phyloP scores from a whole-genome alignment of 2,888 invertebrate species.

The Calliphora vomitoria region DNA sequence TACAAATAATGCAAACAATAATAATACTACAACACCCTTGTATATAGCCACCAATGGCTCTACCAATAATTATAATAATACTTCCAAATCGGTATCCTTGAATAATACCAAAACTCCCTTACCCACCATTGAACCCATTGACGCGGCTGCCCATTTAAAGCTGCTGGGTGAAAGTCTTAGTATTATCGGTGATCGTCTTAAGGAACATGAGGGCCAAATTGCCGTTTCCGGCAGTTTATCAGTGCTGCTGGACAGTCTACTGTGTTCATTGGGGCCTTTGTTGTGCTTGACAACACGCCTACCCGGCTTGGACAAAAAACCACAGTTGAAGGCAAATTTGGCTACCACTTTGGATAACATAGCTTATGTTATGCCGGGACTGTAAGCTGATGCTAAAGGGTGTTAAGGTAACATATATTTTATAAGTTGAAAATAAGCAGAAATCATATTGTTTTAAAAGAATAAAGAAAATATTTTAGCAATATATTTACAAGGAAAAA shows the following conservation, averaged over 20 bases:
- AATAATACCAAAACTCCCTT: conserved; percentile 60
- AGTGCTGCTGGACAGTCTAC: conserved; percentile 94
- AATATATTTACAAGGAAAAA: not conserved
- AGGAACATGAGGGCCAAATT: conserved; percentile 97
- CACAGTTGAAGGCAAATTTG: conserved; percentile 86
- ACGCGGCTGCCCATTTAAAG: conserved; percentile 96
- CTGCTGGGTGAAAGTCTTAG: conserved; percentile 96
- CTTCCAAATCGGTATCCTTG: conserved; percentile 18
- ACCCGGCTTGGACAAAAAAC: conserved; percentile 89
- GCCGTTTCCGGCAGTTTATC: conserved; percentile 97
- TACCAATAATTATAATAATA: conserved; percentile 27
- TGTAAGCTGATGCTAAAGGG: conserved; percentile 83
- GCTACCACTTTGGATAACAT: conserved; percentile 94
- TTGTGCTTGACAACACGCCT: conserved; percentile 93
- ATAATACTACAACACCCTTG: conserved; percentile 18
- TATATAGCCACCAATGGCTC: conserved; percentile 63
- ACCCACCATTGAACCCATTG: conserved; percentile 92
- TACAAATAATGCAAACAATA: conserved; percentile 17
- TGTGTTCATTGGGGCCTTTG: conserved; percentile 96
- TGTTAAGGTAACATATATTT: conserved; percentile 22
- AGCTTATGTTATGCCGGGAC: conserved; percentile 96
- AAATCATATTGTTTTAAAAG: conserved; percentile 3
- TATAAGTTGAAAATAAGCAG: not conserved
- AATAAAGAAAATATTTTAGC: conserved; percentile 24
- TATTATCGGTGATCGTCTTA: conserved; percentile 96